Percentiles rank a stretch among this genome's conserved stretches.
Evolutionary conservation across 2,113 vertebrate genomes (phyloP).

Genomic region (Opisthocomus hoazin): DNA sequence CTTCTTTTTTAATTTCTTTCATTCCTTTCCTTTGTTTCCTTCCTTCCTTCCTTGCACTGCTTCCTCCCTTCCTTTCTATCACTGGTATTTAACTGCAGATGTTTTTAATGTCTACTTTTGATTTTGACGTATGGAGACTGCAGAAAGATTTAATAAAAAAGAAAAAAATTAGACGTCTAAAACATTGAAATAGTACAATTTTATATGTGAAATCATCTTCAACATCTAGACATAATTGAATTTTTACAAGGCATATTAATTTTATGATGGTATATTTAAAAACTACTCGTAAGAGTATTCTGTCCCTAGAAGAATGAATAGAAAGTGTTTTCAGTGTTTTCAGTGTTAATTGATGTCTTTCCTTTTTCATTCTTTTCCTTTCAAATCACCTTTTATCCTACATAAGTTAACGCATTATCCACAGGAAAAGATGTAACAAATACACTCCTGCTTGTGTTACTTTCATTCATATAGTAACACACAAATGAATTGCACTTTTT

Average conservation of each 20-base stretch:
- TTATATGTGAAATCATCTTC: not conserved
- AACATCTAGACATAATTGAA: not conserved
- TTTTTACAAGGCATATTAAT: not conserved
- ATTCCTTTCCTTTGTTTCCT: fast-evolving
- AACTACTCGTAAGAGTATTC: not conserved
- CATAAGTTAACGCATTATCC: not conserved
- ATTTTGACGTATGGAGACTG: not conserved
- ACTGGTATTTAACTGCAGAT: not conserved
- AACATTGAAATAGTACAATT: not conserved
- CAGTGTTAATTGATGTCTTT: not conserved
- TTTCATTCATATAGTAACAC: not conserved
- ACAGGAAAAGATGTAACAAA: not conserved
- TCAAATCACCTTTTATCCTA: not conserved
- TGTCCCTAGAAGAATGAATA: not conserved
- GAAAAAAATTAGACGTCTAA: not conserved
- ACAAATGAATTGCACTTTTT: not conserved
- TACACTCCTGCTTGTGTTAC: not conserved
- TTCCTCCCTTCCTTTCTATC: too few species aligned
- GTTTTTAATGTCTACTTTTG: not conserved
- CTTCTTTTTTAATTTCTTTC: fast-evolving
- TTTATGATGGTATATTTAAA: not conserved
- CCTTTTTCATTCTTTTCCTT: not conserved
- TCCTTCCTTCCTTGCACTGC: fast-evolving
- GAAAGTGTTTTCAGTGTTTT: not conserved
- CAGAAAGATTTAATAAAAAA: not conserved